Base-by-base conservation (phyloP, 1,140 invertebrate genomes). In the Brachionus calyciflorus region DNA sequence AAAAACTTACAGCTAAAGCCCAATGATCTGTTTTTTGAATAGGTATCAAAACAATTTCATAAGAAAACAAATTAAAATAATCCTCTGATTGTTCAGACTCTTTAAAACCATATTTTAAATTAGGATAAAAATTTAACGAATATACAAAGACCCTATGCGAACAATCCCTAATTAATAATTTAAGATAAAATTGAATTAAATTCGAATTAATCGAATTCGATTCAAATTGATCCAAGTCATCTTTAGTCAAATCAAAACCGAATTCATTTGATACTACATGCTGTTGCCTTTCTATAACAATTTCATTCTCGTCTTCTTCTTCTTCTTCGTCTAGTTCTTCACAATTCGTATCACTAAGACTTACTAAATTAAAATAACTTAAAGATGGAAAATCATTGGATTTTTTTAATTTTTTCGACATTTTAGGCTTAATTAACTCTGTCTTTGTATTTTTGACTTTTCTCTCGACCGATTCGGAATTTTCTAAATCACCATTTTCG, bases 111-210 rank as follows among this genome's bases (percentile, higher is more conserved):
- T 73, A 73, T 51, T 73, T 73, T 41, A 73, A 73, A 49, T 49
- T 55, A 51, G 30, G 69, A 55, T 73, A 73, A 73, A 73, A 73
- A 49, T 46, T 55, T 10, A 73, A 40, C 26, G 69, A 46, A 51
- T 26, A 73, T 26, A 73, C 40, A 40, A 51, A 55, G 51, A 70
- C 65, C 7, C 51, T 21, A 1, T 73, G 24, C n/a, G 44, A 26
- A 51, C 46, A 41, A 14, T 44, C 9, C 21, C 24, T 19, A 51
- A 4, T 55, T 51, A 51, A 19, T 73, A 51, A 41, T 51, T 51
- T 73, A 12, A 55, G 24, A 73, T 51, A 73, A 73, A 55, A 55
- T 24, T 55, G 33, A 30, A 55, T 73, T 46, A 73, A 10, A 24
- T 73, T 73, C 1, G 69, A 51, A 14, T 49, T 73, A 2, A 55